Base-by-base conservation (phyloP, 2,113 vertebrate genomes). In the Ctenomys sociabilis region DNA sequence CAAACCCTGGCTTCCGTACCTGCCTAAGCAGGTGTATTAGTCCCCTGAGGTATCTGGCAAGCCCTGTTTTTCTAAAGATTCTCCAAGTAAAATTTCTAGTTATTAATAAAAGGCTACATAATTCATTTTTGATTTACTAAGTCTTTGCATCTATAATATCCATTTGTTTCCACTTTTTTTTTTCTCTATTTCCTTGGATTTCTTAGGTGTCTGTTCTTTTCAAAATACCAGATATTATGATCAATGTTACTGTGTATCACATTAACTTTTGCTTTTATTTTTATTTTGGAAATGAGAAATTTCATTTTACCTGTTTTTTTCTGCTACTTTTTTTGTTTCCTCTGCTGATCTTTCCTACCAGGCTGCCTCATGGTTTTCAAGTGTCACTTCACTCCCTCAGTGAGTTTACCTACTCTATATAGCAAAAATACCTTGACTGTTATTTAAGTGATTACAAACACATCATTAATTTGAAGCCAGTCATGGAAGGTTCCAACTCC, bases 401-500 rank as follows among this genome's bases (percentile, higher is more conserved):
- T 87, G 35, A 83, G 16, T 66, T 95, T 93, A 88, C 86, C 43
- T 32, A 90, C 30, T 75, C 30, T 92, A 77, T 28, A 84, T 0
- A 89, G 37, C 40, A 73, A 89, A 94, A 66, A n/a, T 95, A 3
- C 49, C 24, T 96, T 89, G 94, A 70, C 24, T 93, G 75, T 66
- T 91, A 91, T 52, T 3, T 81, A 96, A 81, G 22, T 97, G 49
- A 73, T 43, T 90, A 90, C 9, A 95, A 94, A 11, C 28, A 83
- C 7, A 54, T 21, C 68, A 92, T 59, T 95, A 96, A 94, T 95
- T 24, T 96, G 88, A 45, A 97, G 52, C 88, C 35, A 77, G 87
- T 84, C 40, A 87, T 24, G 85, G 95, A 85, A 84, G 59, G 35
- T 96, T 97, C 87, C 61, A 94, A 90, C 72, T 85, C 43, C 93